phyloP scores from a whole-genome alignment of 2,113 vertebrate species.

The Octodon degus region DNA sequence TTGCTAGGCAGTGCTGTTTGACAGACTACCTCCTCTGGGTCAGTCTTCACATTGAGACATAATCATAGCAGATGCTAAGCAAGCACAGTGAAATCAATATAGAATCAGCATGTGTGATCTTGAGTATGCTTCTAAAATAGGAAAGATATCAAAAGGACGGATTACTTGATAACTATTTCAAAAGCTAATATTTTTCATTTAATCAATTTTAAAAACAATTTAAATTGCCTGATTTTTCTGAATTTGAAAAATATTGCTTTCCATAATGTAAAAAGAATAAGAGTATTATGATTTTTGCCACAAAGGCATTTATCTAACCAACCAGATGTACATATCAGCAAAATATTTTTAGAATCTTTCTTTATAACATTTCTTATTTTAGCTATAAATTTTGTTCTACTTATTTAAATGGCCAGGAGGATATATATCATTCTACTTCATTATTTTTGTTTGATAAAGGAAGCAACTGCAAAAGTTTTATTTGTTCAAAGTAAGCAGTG shows the following conservation, averaged over 20 bases:
- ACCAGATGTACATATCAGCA: background rate
- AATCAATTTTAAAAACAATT: constrained; percentile 65
- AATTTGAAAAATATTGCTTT: constrained; percentile 57
- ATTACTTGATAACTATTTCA: background rate
- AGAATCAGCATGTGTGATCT: background rate
- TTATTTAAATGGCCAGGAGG: background rate
- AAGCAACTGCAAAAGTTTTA: too few species aligned
- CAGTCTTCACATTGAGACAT: background rate
- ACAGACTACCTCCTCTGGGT: background rate
- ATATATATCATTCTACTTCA: background rate
- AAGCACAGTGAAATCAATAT: background rate
- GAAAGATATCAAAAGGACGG: background rate
- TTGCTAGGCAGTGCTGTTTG: background rate
- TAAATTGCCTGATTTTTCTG: background rate
- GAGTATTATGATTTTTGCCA: background rate
- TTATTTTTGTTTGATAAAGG: too few species aligned
- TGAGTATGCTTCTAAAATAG: constrained; percentile 39
- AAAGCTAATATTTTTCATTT: constrained; percentile 64
- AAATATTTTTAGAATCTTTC: background rate
- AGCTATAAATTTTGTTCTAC: background rate
- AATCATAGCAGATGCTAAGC: constrained; percentile 9
- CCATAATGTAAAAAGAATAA: background rate
- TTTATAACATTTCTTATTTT: background rate
- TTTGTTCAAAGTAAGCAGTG: too few species aligned
- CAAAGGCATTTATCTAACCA: background rate